phyloP scores from a whole-genome alignment of 2,888 invertebrate species.

The Drosophila ochracea region DNA sequence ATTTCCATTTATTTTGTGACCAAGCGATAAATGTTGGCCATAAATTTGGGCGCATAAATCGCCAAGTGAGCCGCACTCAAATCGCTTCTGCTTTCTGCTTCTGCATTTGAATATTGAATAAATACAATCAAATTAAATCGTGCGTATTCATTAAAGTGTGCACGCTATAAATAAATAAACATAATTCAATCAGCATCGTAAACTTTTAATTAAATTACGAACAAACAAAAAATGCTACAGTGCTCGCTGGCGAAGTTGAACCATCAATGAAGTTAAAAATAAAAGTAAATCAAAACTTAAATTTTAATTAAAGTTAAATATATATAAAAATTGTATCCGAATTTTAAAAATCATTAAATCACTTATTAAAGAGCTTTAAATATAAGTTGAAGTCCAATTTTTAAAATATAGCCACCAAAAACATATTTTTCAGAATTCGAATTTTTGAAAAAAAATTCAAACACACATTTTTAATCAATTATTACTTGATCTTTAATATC shows the following conservation, averaged over 20 bases:
- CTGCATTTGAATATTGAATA: conserved; percentile 21
- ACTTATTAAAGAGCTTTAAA: neutral
- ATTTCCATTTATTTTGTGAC: conserved; percentile 65
- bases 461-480: neutral
- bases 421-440: neutral
- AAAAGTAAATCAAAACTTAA: neutral
- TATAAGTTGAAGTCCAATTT: neutral
- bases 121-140: conserved; percentile 25
- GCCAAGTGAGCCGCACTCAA: conserved; percentile 43
- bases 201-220: conserved; percentile 5
- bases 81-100: conserved; percentile 10
- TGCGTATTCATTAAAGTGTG: conserved; percentile 43
- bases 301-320: neutral
- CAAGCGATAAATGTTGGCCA: conserved; percentile 70
- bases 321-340: neutral
- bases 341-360: neutral
- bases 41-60: conserved; percentile 69
- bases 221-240: neutral
- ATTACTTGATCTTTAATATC: neutral
- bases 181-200: conserved; percentile 20
- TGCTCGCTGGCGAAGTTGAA: neutral
- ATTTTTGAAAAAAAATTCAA: neutral
- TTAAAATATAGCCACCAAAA: neutral
- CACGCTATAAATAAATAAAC: conserved; percentile 19
- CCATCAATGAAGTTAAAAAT: neutral